phyloP scores from a whole-genome alignment of 2,888 invertebrate species.

The Idaea aversata region DNA sequence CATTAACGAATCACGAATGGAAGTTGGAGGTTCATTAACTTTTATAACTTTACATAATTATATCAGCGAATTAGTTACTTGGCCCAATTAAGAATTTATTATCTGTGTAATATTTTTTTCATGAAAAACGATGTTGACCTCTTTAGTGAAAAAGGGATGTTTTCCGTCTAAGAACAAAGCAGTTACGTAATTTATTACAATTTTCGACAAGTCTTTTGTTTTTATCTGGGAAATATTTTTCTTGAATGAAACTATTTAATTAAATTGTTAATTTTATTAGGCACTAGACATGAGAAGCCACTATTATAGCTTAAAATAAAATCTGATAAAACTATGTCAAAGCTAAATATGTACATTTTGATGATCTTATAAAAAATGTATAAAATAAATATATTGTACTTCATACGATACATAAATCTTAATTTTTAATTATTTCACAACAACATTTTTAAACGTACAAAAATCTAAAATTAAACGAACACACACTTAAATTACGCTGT shows the following conservation, averaged over 20 bases:
- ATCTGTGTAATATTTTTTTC: background rate
- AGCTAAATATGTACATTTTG: constrained; percentile 34
- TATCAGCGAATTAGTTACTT: background rate
- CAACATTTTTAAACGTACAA: background rate
- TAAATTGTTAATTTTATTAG: constrained; percentile 62
- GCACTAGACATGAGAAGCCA: constrained; percentile 55
- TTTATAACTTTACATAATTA: background rate
- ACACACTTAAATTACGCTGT: background rate
- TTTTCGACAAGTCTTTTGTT: too few species aligned
- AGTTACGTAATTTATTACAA: too few species aligned
- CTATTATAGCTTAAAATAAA: constrained; percentile 39
- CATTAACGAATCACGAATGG: constrained; percentile 4
- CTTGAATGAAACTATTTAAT: constrained; percentile 7
- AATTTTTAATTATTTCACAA: background rate
- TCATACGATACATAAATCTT: constrained; percentile 20
- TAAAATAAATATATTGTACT: constrained; percentile 4
- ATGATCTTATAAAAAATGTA: constrained; percentile 3
- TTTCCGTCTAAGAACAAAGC: too few species aligned
- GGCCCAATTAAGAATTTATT: background rate
- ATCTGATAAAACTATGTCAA: constrained; percentile 36
- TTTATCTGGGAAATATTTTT: background rate
- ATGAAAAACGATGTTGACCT: too few species aligned
- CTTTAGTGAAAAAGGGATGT: too few species aligned
- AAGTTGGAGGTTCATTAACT: constrained; percentile 2
- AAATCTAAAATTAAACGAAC: background rate